Conservation (phyloP, 2,888 invertebrate species). For the Sinohyriopsis cumingii region DNA sequence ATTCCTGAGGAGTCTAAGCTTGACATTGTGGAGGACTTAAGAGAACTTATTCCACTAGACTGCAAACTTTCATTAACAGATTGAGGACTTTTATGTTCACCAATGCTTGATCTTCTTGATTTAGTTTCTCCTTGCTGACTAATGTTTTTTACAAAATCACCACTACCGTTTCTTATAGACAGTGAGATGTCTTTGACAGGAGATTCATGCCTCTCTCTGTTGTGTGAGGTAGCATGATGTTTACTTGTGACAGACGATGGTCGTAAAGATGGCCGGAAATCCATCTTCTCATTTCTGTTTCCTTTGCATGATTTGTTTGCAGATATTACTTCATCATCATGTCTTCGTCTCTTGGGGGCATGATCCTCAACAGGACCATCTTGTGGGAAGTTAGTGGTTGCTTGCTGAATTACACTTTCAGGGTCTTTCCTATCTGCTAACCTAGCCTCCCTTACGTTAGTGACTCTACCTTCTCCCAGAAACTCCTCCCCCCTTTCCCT, state of each 20-base stretch:
- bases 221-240: not conserved
- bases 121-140: not conserved
- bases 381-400: too few relatives aligned
- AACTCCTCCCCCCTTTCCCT: too few relatives aligned
- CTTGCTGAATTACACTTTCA: too few relatives aligned
- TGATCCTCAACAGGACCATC: slow-evolving; percentile 20
- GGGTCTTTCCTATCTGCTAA: too few relatives aligned
- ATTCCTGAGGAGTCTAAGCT: too few relatives aligned
- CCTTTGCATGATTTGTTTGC: slow-evolving; percentile 24
- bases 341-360: slow-evolving; percentile 24
- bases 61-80: not conserved
- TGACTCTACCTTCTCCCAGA: too few relatives aligned
- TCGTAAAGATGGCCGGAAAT: not conserved
- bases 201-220: not conserved
- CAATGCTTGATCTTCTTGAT: too few relatives aligned
- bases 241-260: not conserved
- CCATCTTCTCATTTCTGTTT: slow-evolving; percentile 13
- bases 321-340: slow-evolving; percentile 14
- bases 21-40: too few relatives aligned
- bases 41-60: too few relatives aligned
- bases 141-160: not conserved
- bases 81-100: not conserved
- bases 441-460: too few relatives aligned
- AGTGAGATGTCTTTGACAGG: not conserved
- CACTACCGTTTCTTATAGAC: not conserved